Percentiles rank a stretch among this genome's conserved stretches.
These are phyloP conservation scores for Zaprionus inermis DNA, from an alignment of 1,140 invertebrate species.

Conservation along the genomic window DNA sequence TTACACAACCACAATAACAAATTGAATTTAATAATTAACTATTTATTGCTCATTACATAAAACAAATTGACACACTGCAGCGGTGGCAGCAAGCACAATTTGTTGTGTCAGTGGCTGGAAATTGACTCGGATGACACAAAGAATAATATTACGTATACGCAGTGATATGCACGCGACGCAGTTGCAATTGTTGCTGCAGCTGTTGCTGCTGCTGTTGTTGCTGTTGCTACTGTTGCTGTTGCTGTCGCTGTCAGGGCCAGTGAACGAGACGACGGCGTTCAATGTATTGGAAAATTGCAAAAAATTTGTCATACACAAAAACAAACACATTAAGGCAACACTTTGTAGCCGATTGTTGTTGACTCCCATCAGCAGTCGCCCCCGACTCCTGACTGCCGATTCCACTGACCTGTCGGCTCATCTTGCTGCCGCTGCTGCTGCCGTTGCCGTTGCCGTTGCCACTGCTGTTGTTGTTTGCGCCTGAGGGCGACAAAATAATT, in stretches of 20 bases:
- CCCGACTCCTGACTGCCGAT: background rate
- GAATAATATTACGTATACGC: constrained; percentile 66
- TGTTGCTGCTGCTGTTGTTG: constrained; percentile 34
- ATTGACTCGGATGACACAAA: constrained; percentile 54
- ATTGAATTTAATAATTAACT: constrained; percentile 66
- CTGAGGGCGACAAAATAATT: constrained; percentile 75
- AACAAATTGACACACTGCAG: constrained; percentile 51
- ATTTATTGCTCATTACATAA: constrained; percentile 64
- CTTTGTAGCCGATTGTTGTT: constrained; percentile 45
- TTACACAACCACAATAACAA: constrained; percentile 48
- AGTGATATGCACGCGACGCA: constrained; percentile 47
- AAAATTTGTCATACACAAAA: constrained; percentile 58
- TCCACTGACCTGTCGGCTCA: constrained; percentile 26
- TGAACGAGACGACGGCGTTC: constrained; percentile 41
- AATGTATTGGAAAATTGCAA: constrained; percentile 80
- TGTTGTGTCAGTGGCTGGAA: constrained; percentile 37
- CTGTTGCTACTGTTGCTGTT: background rate
- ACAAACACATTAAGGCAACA: constrained; percentile 63
- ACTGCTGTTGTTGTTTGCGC: constrained; percentile 61
- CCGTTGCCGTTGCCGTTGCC: no score
- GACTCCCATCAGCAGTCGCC: constrained; percentile 17
- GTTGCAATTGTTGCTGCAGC: constrained; percentile 13
- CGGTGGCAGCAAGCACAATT: constrained; percentile 41
- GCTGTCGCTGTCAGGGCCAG: constrained; percentile 40
- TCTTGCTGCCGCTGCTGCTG: constrained; percentile 30